These are phyloP conservation scores for Neolamprologus falcicula DNA, from an alignment of 2,113 vertebrate genomes.

Conservation along the genomic window DNA sequence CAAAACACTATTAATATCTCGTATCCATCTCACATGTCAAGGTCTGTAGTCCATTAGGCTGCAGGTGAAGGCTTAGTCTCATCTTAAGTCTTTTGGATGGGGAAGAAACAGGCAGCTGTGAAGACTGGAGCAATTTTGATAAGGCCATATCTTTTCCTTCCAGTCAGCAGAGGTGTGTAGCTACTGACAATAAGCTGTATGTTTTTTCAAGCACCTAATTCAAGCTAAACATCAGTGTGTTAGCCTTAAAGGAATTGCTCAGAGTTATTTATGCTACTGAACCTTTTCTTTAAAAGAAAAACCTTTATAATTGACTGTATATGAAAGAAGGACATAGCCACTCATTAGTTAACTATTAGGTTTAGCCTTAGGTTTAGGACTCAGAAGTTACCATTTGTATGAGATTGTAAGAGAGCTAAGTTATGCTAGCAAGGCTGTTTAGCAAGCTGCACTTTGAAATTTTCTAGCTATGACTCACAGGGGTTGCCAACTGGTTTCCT, in stretches of 20 bases:
- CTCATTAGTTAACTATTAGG: background rate
- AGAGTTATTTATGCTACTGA: background rate
- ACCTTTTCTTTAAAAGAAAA: background rate
- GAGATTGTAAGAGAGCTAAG: background rate
- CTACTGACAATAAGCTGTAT: background rate
- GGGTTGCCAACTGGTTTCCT: background rate
- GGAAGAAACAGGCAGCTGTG: background rate
- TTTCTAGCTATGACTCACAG: background rate
- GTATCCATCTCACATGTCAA: background rate
- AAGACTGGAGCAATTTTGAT: background rate
- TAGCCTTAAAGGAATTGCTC: background rate
- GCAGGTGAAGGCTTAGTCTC: background rate
- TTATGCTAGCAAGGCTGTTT: background rate
- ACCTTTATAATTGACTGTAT: background rate
- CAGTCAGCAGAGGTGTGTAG: background rate
- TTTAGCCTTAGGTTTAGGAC: background rate
- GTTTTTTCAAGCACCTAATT: background rate
- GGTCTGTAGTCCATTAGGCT: background rate
- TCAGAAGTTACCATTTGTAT: background rate
- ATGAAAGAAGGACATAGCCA: background rate
- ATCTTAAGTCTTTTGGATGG: background rate
- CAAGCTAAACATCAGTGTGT: background rate
- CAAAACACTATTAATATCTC: background rate
- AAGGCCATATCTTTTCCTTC: background rate
- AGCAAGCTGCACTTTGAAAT: background rate